Base-by-base conservation (phyloP, 2,797 vertebrate species). In the Mormyrops attenuatus region DNA sequence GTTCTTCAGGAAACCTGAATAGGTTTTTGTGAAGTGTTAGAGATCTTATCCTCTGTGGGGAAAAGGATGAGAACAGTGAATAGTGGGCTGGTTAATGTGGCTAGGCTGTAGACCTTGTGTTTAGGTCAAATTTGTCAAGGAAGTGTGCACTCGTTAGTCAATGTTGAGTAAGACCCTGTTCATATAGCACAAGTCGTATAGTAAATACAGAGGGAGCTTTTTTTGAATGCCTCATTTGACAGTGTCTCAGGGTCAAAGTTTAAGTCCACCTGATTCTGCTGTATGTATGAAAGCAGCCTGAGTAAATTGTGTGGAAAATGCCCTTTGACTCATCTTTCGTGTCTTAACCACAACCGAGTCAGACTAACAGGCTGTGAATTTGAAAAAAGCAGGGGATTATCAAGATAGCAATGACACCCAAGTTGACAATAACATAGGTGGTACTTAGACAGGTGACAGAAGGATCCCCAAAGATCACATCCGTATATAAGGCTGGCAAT, bases 231-330 rank as follows among this genome's bases (percentile, higher is more conserved):
- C 73, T 69, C 66, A 69, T 69, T 34, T 69, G 66, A 38, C 30
- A 2, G 13, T 69, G 26, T 15, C 30, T 34, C 6, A 3, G 38
- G 73, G 38, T 80, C 38, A 80, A 17, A 8, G 73, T 44, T 44
- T 44, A 41, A 44, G 73, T 80, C 73, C 17, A 44, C 38, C 20
- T 17, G 73, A 80, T 44, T 17, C 73, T 80, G 34, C 73, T 17
- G 8, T 80, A 44, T 80, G 17, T 80, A 44, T 1, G 11, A 80
- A 44, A 41, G 73, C 73, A 80, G 38, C 17, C 17, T n/a, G 15
- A 44, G 73, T 80, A 80, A 80, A 44, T 80, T 80, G 73, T 80
- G 73, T 80, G 73, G 73, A 80, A 80, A 80, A 80, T 44, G 73
- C 26, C 66, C 34, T 69, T 80, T 80, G 73, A 8, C 38, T 80